Conservation (phyloP, 2,888 invertebrate species). For the Drosophila siamana region DNA sequence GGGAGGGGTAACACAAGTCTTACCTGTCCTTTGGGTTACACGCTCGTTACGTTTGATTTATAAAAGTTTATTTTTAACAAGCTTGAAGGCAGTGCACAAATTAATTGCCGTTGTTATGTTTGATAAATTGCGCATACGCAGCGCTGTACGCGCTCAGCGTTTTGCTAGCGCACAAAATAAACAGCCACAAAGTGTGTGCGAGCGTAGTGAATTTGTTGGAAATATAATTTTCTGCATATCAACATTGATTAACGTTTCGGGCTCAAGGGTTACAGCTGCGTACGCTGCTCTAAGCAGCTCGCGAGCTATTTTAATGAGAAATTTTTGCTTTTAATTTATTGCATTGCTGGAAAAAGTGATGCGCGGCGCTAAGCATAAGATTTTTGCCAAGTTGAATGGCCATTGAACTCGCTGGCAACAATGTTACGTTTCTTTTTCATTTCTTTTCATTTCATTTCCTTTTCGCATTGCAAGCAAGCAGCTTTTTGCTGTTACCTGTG, state of each 20-base stretch:
- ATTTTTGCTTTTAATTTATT: constrained; percentile 61
- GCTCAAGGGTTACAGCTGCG: constrained; percentile 14
- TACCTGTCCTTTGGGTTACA: constrained; percentile 69
- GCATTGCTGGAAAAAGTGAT: constrained; percentile 18
- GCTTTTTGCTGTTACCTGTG: constrained; percentile 39
- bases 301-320: constrained; percentile 67
- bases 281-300: constrained; percentile 12
- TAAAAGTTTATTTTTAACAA: constrained; percentile 74
- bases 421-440: constrained; percentile 8
- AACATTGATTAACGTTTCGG: constrained; percentile 64
- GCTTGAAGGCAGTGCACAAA: constrained; percentile 67
- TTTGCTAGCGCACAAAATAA: too few species aligned
- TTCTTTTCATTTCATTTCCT: constrained; percentile 10
- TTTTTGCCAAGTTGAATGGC: constrained; percentile 10
- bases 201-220: constrained; percentile 37
- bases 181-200: constrained; percentile 31
- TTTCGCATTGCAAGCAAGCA: too few species aligned
- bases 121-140: constrained; percentile 77
- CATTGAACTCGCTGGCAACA: constrained; percentile 25
- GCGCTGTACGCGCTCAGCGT: constrained; percentile 27
- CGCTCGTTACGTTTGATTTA: constrained; percentile 81
- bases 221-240: constrained; percentile 57
- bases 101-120: constrained; percentile 78
- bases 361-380: neutral
- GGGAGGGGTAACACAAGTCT: constrained; percentile 2